These are phyloP conservation scores for Galerucella calmariensis DNA, from an alignment of 2,888 invertebrate genomes.

Conservation along the genomic window DNA sequence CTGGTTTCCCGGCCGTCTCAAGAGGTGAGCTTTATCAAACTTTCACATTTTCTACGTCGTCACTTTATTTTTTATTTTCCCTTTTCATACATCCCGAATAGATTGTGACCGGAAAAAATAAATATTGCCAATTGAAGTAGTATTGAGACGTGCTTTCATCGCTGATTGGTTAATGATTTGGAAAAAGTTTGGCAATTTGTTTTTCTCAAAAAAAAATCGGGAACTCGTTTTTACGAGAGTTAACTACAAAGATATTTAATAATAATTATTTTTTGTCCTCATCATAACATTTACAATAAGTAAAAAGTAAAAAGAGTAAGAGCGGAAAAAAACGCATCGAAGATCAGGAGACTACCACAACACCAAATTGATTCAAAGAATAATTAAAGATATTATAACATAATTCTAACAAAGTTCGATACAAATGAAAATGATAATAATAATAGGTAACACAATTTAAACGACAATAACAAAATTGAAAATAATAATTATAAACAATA, in stretches of 20 bases:
- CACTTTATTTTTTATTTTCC: slow-evolving; percentile 9
- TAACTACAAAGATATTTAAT: neutral
- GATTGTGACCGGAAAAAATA: slow-evolving; percentile 8
- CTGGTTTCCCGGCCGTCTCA: neutral
- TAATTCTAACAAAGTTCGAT: no score
- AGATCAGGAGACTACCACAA: no score
- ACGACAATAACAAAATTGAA: no score
- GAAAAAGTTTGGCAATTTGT: neutral
- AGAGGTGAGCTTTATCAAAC: neutral
- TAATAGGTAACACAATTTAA: no score
- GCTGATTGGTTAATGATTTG: neutral
- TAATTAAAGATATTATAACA: no score
- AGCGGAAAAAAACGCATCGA: no score
- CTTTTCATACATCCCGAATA: neutral
- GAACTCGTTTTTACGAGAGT: neutral
- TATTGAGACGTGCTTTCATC: neutral
- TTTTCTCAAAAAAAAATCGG: neutral
- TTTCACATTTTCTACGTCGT: neutral
- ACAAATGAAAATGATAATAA: no score
- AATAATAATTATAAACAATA: no score
- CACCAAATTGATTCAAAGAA: no score
- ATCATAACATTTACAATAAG: no score
- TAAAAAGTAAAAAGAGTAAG: no score
- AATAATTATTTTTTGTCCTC: no score
- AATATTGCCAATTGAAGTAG: neutral